These are phyloP conservation scores for Paralichthys olivaceus DNA, from an alignment of 2,113 vertebrate genomes.

Conservation along the genomic window DNA sequence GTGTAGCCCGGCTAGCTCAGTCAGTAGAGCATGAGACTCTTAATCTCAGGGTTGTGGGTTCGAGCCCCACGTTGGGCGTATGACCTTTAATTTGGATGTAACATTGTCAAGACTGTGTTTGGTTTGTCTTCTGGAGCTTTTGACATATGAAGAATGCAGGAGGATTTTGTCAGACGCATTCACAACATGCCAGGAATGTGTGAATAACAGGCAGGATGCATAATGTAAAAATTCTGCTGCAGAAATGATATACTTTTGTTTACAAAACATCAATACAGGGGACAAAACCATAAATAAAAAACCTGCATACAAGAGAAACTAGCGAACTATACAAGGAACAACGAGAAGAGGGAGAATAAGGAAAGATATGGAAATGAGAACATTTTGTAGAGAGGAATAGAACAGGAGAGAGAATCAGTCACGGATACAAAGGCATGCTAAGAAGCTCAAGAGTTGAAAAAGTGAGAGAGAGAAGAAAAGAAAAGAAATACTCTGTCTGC, in stretches of 20 bases:
- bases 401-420: conserved; percentile 40
- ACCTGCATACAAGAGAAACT: conserved; percentile 2
- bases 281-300: not conserved
- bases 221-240: too few relatives aligned
- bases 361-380: conserved; percentile 40
- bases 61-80: conserved; percentile 27
- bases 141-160: too few relatives aligned
- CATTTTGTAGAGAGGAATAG: conserved; percentile 18
- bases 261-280: too few relatives aligned
- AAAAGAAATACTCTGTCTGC: not conserved
- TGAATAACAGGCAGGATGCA: too few relatives aligned
- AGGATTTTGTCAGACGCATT: too few relatives aligned
- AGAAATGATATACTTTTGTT: too few relatives aligned
- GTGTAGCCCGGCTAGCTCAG: conserved; percentile 31
- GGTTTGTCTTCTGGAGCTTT: too few relatives aligned
- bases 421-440: conserved; percentile 32
- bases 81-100: not conserved
- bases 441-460: conserved; percentile 34
- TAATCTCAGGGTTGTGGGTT: conserved; percentile 46
- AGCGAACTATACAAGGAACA: conserved; percentile 3
- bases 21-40: conserved; percentile 39
- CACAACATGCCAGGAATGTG: too few relatives aligned
- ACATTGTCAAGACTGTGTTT: too few relatives aligned
- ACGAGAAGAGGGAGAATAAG: not conserved
- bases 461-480: not conserved